A percentile compares a stretch with the other conserved stretches of the same genome.
Conservation (phyloP, 2,797 vertebrate genomes). For the Rhabdomys pumilio region DNA sequence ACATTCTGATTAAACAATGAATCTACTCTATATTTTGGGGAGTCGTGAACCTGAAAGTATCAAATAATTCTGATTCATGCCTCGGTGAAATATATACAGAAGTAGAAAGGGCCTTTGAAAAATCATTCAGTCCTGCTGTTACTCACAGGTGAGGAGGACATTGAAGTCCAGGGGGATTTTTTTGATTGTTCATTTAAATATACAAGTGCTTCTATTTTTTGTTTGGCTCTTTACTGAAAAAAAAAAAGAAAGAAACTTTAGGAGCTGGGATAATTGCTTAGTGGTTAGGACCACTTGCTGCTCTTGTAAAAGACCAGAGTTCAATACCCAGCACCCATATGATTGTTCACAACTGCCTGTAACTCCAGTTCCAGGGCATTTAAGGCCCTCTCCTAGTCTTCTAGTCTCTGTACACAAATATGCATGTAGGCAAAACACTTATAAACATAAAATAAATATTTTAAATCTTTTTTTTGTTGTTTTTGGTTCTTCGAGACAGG, state of each 20-base stretch:
- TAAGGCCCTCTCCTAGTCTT: not conserved
- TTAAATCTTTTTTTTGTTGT: not conserved
- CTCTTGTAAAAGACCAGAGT: not conserved
- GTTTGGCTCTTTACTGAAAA: not conserved
- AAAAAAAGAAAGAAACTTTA: slow-evolving; percentile 23
- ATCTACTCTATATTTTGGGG: slow-evolving; percentile 71
- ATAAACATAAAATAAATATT: not conserved
- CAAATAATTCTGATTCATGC: slow-evolving; percentile 69
- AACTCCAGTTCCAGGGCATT: not conserved
- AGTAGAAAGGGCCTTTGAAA: slow-evolving; percentile 49
- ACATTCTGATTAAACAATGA: slow-evolving; percentile 81
- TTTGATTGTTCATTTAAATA: slow-evolving; percentile 44
- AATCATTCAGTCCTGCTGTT: not conserved
- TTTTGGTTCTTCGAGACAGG: too few relatives aligned
- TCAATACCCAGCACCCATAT: not conserved
- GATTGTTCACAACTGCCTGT: not conserved
- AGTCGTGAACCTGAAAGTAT: slow-evolving; percentile 68
- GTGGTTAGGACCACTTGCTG: not conserved
- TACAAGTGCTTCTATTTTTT: not conserved
- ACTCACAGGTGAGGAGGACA: slow-evolving; percentile 41
- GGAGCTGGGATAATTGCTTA: not conserved
- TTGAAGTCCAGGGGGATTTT: slow-evolving; percentile 19
- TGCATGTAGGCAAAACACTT: not conserved
- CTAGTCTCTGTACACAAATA: not conserved
- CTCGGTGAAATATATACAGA: slow-evolving; percentile 56